Conservation (phyloP, 2,797 vertebrate species). For the Myotis planiceps region DNA sequence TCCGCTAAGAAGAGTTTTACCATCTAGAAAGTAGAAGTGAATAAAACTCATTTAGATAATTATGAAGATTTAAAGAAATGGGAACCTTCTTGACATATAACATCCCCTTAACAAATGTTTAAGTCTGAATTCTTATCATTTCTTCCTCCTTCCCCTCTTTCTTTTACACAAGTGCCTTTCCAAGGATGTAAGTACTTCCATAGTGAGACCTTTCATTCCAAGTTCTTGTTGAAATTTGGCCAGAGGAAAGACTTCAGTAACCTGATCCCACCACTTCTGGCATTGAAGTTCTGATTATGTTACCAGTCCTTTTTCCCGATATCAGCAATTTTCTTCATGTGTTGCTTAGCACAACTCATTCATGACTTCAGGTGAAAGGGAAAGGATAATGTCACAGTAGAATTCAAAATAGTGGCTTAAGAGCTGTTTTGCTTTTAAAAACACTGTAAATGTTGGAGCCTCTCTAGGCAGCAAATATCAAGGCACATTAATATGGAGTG, state of each 20-base stretch:
- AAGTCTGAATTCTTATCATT: background rate
- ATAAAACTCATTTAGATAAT: background rate
- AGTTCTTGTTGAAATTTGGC: conserved; percentile 32
- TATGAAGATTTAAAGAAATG: background rate
- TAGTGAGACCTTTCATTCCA: background rate
- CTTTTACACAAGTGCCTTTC: background rate
- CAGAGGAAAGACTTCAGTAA: background rate
- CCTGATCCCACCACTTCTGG: background rate
- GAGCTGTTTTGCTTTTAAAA: conserved; percentile 60
- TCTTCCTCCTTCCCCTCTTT: background rate
- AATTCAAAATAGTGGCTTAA: conserved; percentile 65
- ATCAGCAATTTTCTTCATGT: conserved; percentile 50
- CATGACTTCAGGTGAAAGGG: conserved; percentile 46
- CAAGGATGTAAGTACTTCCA: background rate
- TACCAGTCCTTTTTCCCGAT: background rate
- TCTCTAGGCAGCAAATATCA: conserved; percentile 55
- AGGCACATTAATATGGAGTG: background rate
- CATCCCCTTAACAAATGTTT: background rate
- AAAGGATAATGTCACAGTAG: conserved; percentile 55
- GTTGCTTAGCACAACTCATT: conserved; percentile 47
- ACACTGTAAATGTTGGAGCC: conserved; percentile 19
- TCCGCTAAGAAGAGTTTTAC: background rate
- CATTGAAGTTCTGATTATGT: conserved; percentile 19
- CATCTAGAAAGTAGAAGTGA: background rate
- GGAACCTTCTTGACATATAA: background rate